Evolutionary conservation across 2,113 vertebrate genomes (phyloP).

Genomic region (Galeopterus variegatus): DNA sequence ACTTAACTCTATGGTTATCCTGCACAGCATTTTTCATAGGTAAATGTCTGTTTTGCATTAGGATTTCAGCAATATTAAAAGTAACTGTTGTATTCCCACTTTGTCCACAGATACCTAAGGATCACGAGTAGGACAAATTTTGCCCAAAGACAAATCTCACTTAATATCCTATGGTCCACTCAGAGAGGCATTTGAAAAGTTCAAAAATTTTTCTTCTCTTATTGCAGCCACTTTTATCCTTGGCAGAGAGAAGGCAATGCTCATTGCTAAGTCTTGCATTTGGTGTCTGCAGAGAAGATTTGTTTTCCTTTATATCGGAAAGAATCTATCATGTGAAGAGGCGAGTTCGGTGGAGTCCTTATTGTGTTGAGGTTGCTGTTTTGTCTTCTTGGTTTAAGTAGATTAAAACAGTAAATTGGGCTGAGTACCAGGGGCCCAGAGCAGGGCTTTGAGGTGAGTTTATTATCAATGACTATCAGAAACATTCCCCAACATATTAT

Average conservation of each 20-base stretch:
- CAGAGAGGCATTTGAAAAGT: neutral
- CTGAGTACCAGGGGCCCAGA: neutral
- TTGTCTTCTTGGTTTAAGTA: neutral
- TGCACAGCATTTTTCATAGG: neutral
- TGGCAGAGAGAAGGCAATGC: neutral
- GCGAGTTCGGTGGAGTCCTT: neutral
- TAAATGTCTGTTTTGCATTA: neutral
- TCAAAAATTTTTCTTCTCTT: neutral
- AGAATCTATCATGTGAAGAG: neutral
- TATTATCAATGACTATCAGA: slow-evolving; percentile 42
- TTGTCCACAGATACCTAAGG: neutral
- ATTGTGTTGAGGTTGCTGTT: neutral
- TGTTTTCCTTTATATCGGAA: neutral
- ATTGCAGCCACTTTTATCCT: neutral
- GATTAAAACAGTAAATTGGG: neutral
- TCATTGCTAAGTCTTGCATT: neutral
- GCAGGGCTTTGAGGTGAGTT: neutral
- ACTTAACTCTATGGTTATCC: neutral
- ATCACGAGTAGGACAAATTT: neutral
- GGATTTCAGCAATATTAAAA: slow-evolving; percentile 32
- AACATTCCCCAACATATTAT: neutral
- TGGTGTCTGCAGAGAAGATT: neutral
- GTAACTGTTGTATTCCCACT: neutral
- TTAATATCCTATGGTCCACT: neutral
- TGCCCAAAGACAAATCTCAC: neutral